A percentile compares a stretch with the other conserved stretches of the same genome.
phyloP scores from a whole-genome alignment of 1,140 invertebrate species.

The Drosophila sp. region DNA sequence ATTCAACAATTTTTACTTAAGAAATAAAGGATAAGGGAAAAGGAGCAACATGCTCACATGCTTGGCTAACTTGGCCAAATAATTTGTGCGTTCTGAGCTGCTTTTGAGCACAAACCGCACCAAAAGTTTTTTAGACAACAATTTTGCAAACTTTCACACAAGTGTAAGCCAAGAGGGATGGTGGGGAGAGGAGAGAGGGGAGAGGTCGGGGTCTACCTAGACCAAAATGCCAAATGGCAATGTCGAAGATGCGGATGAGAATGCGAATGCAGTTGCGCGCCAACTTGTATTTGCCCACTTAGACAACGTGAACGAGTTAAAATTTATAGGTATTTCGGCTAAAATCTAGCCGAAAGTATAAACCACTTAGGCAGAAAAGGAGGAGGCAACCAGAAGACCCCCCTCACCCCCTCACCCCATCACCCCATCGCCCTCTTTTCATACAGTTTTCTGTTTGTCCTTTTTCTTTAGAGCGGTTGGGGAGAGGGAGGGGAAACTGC shows the following conservation, averaged over 20 bases:
- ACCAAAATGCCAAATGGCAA: slow-evolving; percentile 49
- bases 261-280: slow-evolving; percentile 36
- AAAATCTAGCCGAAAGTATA: slow-evolving; percentile 75
- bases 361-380: slow-evolving; percentile 63
- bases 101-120: slow-evolving; percentile 64
- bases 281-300: slow-evolving; percentile 74
- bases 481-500: slow-evolving; percentile 1
- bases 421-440: not conserved
- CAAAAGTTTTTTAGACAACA: slow-evolving; percentile 77
- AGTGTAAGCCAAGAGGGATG: slow-evolving; percentile 37
- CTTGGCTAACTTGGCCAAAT: slow-evolving; percentile 65
- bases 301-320: slow-evolving; percentile 73
- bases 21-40: slow-evolving; percentile 1
- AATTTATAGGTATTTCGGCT: slow-evolving; percentile 78
- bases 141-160: slow-evolving; percentile 76
- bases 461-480: slow-evolving; percentile 10
- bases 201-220: not conserved
- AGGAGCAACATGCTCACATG: slow-evolving; percentile 13
- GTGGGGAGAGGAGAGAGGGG: slow-evolving; percentile 12
- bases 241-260: slow-evolving; percentile 48
- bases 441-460: slow-evolving; percentile 48
- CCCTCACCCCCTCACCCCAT: slow-evolving; percentile 4
- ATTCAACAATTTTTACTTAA: not conserved
- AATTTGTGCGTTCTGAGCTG: slow-evolving; percentile 70
- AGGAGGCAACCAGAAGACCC: slow-evolving; percentile 29